phyloP scores from a whole-genome alignment of 2,888 invertebrate species.

The Hypomecis atomaria region DNA sequence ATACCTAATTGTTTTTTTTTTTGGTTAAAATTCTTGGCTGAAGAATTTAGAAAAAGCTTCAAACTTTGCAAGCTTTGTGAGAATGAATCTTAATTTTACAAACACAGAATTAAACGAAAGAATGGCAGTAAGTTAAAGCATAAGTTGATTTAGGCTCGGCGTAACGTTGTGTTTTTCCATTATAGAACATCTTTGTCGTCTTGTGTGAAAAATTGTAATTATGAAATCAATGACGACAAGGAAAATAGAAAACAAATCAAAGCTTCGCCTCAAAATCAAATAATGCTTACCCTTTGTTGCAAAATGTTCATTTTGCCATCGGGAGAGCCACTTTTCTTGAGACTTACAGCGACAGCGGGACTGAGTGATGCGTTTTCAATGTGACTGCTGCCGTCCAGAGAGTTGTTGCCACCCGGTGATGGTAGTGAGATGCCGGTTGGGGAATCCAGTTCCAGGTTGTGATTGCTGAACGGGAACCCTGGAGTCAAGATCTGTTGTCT shows the following conservation, averaged over 20 bases:
- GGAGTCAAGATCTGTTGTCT: slow-evolving; percentile 85
- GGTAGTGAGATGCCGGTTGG: slow-evolving; percentile 91
- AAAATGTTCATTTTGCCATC: slow-evolving; percentile 88
- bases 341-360: slow-evolving; percentile 88
- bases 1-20: slow-evolving; percentile 26
- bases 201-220: slow-evolving; percentile 39
- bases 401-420: slow-evolving; percentile 90
- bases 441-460: slow-evolving; percentile 89
- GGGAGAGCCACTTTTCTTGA: slow-evolving; percentile 86
- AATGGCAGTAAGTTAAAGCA: slow-evolving; percentile 77
- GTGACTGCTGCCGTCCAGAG: slow-evolving; percentile 87
- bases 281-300: slow-evolving; percentile 94
- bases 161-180: slow-evolving; percentile 65
- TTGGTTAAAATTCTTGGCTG: slow-evolving; percentile 13
- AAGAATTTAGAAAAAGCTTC: slow-evolving; percentile 39
- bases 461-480: slow-evolving; percentile 86
- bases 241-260: slow-evolving; percentile 70
- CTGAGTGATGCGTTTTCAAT: slow-evolving; percentile 85
- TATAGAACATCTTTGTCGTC: slow-evolving; percentile 66
- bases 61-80: slow-evolving; percentile 48
- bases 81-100: slow-evolving; percentile 58
- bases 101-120: slow-evolving; percentile 32
- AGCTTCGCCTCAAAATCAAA: slow-evolving; percentile 85
- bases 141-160: slow-evolving; percentile 84
- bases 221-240: slow-evolving; percentile 56